These are phyloP conservation scores for Melanostoma scalare DNA, from an alignment of 2,888 invertebrate species.

Conservation along the genomic window DNA sequence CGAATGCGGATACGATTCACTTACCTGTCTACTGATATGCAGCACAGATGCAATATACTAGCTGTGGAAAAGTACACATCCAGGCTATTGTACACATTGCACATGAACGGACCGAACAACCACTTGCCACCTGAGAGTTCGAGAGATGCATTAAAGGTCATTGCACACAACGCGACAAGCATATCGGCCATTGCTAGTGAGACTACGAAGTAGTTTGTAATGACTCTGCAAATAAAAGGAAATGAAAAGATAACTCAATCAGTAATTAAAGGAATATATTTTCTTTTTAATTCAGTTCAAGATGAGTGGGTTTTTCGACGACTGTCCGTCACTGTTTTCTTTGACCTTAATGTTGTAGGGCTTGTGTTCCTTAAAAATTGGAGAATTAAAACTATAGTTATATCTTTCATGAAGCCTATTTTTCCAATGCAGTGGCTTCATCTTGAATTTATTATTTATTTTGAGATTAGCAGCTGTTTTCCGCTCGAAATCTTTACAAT, in stretches of 20 bases:
- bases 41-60: conserved; percentile 96
- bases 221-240: conserved; percentile 84
- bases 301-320: too few relatives aligned
- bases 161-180: conserved; percentile 95
- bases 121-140: conserved; percentile 92
- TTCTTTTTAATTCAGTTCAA: too few relatives aligned
- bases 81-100: conserved; percentile 97
- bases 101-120: conserved; percentile 95
- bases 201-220: conserved; percentile 98
- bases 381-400: too few relatives aligned
- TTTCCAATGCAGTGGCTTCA: too few relatives aligned
- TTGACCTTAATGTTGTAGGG: too few relatives aligned
- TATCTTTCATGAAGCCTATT: too few relatives aligned
- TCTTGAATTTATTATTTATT: too few relatives aligned
- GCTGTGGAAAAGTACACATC: conserved; percentile 97
- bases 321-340: too few relatives aligned
- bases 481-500: too few relatives aligned
- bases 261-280: background rate
- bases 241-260: background rate
- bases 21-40: conserved; percentile 91
- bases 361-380: too few relatives aligned
- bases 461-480: too few relatives aligned
- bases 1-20: conserved; percentile 58
- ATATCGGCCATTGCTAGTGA: conserved; percentile 96
- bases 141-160: conserved; percentile 96